phyloP scores from a whole-genome alignment of 2,888 invertebrate species.

The Calliopum simillimum region DNA sequence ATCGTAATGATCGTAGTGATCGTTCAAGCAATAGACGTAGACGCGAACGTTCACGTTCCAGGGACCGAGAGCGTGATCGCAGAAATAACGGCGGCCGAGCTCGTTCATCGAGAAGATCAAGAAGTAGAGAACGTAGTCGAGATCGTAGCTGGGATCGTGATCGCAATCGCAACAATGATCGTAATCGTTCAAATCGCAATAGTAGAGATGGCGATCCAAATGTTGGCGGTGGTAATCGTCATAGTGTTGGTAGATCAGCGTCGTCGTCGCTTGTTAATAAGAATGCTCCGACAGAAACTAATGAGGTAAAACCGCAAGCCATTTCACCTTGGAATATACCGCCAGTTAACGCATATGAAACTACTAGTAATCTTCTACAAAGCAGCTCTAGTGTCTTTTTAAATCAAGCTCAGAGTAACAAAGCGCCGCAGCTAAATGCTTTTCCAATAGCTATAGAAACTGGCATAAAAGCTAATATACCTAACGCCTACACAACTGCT shows the following conservation, averaged over 20 bases:
- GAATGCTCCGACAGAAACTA: slow-evolving; percentile 28
- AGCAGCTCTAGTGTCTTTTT: slow-evolving; percentile 14
- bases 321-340: slow-evolving; percentile 42
- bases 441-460: not conserved
- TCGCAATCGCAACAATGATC: slow-evolving; percentile 66
- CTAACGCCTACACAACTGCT: slow-evolving; percentile 37
- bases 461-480: slow-evolving; percentile 13
- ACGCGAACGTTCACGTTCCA: slow-evolving; percentile 68
- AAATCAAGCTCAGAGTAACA: not conserved
- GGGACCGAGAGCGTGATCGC: slow-evolving; percentile 48
- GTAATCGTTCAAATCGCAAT: slow-evolving; percentile 68
- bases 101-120: slow-evolving; percentile 54
- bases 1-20: slow-evolving; percentile 64
- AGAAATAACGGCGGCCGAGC: slow-evolving; percentile 58
- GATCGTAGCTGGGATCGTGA: slow-evolving; percentile 62
- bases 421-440: not conserved
- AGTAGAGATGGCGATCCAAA: slow-evolving; percentile 58
- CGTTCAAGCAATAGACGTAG: slow-evolving; percentile 64
- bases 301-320: slow-evolving; percentile 36
- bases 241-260: not conserved
- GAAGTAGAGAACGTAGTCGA: slow-evolving; percentile 61
- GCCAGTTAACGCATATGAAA: slow-evolving; percentile 44
- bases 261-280: not conserved
- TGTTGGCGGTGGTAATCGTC: slow-evolving; percentile 46
- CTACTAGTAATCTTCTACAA: slow-evolving; percentile 12